Base-by-base conservation (phyloP, 2,113 vertebrate genomes). In the Tyto alba region DNA sequence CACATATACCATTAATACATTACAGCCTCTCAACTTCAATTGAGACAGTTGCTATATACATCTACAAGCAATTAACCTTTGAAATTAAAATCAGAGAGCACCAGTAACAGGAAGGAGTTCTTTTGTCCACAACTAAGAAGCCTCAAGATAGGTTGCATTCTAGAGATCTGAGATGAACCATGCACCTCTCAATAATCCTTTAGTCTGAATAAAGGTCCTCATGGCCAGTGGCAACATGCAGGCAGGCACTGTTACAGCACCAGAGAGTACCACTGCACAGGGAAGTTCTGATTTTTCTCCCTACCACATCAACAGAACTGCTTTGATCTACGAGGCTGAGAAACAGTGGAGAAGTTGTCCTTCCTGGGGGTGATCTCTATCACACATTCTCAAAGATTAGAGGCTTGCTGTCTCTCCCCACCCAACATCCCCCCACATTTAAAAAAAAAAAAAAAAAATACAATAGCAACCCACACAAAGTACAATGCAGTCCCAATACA, bases 161-260 rank as follows among this genome's bases (percentile, higher is more conserved):
- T 11, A 34, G 63, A 64, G 36, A 81, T 53, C 34, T 55, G 40
- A 74, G 13, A 17, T 60, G 13, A 76, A 9, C 41, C 48, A 30
- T 26, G 8, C 10, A 23, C 17, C 17, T 3, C 17, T 62, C 21
- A 14, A 19, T 30, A 72, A 90, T 20, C 47, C 38, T 63, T 85
- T 53, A 25, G 59, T 40, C 50, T 78, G 34, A 80, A 52, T 29
- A 36, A 74, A 93, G 36, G 25, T 59, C 32, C 64, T 59, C 14
- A 2, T 9, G 26, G 55, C 16, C 9, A 2, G 27, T 17, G 13
- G 23, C 72, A 56, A 43, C 47, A 21, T 0, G 0, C 36, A 59
- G 48, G 9, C 67, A 30, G 41, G 19, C 9, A 22, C 38, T 40
- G 19, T 25, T 20, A 20, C 16, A 69, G 55, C 38, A 36, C 43